Evolutionary conservation across 2,888 invertebrate species (phyloP), one percentile per base, ranked within the genome.

Genomic region (Pristionchus fissidentatus): DNA sequence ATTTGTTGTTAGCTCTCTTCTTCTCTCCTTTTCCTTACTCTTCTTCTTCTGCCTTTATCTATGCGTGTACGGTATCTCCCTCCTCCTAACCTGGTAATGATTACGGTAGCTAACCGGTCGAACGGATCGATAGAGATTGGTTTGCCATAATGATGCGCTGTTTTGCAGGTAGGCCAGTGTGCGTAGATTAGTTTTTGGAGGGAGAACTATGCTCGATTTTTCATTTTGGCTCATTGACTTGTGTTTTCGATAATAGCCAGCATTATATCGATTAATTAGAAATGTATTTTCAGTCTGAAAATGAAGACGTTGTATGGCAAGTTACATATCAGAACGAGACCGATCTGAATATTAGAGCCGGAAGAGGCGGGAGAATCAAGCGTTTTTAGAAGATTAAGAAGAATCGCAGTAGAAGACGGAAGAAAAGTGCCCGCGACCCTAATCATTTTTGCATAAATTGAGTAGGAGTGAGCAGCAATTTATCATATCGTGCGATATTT

Each of bases 61-160:
- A 7, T 70, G 70, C 19, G 70, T 41, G 70, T 70, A 22, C 26
- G n/a, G 43, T 43, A 70, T 38, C 19, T 10, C 13, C 19, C 13
- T 10, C 19, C 19, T 15, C 70, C 43, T 38, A 41, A 70, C 41
- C 41, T 0, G 2, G 49, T 26, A 7, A 32, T 26, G 66, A 66
- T 66, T 66, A 66, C 66, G 38, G 66, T 66, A 70, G 70, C n/a
- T n/a, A n/a, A n/a, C 70, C 43, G 41, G 70, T 70, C 70, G 70
- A 70, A 70, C 70, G 70, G 70, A 70, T 70, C 60, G 35, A 62
- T 62, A 29, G 32, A 62, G 10, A 35, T 41, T 22, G 7, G 5
- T 22, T 70, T 41, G 38, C 41, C 5, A 70, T 35, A 35, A 38
- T 70, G 4, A 41, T 70, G 70, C 43, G 70, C 70, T 10, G 19